A percentile compares a stretch with the other conserved stretches of the same genome.
These are phyloP conservation scores for Chironomus tentans DNA, from an alignment of 2,888 invertebrate species.

Conservation along the genomic window DNA sequence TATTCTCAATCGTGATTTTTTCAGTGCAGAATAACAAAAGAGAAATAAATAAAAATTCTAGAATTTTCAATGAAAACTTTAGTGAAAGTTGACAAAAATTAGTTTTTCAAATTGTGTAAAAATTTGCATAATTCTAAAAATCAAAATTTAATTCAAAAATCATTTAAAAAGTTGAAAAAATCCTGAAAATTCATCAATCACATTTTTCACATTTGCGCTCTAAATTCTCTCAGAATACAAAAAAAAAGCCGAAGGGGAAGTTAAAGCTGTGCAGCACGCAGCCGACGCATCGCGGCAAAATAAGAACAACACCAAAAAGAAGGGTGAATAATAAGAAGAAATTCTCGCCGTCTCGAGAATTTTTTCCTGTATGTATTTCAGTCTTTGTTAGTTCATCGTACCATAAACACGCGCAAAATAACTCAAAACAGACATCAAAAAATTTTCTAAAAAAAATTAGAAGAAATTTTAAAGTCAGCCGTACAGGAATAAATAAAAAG, in stretches of 20 bases:
- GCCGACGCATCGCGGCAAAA: neutral
- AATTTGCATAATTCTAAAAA: neutral
- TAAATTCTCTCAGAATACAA: neutral
- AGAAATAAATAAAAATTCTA: neutral
- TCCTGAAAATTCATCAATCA: neutral
- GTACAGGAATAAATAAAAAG: neutral
- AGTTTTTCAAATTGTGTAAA: neutral
- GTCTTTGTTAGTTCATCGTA: conserved; percentile 1
- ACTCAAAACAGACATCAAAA: neutral
- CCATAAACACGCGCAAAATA: neutral
- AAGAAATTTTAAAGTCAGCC: neutral
- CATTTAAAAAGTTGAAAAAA: neutral
- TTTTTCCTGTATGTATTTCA: neutral
- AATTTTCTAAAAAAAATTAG: neutral
- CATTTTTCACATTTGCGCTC: neutral
- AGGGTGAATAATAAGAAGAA: neutral
- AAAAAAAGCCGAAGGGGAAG: neutral
- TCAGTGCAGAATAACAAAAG: neutral
- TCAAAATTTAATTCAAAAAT: neutral
- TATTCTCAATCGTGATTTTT: neutral
- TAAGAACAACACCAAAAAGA: neutral
- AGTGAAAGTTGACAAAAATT: neutral
- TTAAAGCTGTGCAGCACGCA: neutral
- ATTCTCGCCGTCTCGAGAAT: too few relatives aligned
- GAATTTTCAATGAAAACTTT: neutral